Evolutionary conservation across 2,113 vertebrate species (phyloP).

Genomic region (Campylorhamphus procurvoides): DNA sequence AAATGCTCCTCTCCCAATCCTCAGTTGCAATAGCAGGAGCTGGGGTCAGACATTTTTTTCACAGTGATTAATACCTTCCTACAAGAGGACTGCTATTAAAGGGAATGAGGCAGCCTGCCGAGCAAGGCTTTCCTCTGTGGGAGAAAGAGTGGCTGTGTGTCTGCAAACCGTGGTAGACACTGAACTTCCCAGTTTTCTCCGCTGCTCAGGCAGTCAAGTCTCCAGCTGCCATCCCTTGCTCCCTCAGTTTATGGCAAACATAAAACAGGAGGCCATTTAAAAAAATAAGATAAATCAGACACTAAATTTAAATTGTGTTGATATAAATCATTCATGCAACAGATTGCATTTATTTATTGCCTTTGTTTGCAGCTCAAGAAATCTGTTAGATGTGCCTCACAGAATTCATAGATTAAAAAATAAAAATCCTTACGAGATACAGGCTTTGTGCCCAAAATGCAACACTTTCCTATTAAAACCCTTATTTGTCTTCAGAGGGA

Average conservation of each 20-base stretch:
- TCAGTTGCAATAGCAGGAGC: not conserved
- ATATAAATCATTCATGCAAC: conserved; percentile 53
- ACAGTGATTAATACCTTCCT: not conserved
- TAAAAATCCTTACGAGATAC: conserved; percentile 4
- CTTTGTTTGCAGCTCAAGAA: not conserved
- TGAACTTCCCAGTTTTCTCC: not conserved
- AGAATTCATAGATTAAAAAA: conserved; percentile 45
- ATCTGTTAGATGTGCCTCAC: not conserved
- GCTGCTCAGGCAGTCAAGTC: not conserved
- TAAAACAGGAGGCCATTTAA: conserved; percentile 1
- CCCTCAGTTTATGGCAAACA: not conserved
- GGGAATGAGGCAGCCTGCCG: not conserved
- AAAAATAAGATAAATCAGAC: conserved; percentile 15
- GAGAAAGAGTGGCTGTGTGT: not conserved
- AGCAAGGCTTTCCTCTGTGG: not conserved
- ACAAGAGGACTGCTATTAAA: not conserved
- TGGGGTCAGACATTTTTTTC: not conserved
- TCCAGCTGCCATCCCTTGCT: not conserved
- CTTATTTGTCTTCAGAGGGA: not conserved
- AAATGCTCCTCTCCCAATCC: not conserved
- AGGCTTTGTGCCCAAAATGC: conserved; percentile 19
- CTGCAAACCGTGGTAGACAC: not conserved
- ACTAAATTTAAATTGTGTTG: conserved; percentile 45
- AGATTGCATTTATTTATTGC: conserved; percentile 57
- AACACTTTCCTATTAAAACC: not conserved